A percentile compares a stretch with the other conserved stretches of the same genome.
Conservation (phyloP, 2,797 vertebrate genomes). For the Etheostoma perlongum region DNA sequence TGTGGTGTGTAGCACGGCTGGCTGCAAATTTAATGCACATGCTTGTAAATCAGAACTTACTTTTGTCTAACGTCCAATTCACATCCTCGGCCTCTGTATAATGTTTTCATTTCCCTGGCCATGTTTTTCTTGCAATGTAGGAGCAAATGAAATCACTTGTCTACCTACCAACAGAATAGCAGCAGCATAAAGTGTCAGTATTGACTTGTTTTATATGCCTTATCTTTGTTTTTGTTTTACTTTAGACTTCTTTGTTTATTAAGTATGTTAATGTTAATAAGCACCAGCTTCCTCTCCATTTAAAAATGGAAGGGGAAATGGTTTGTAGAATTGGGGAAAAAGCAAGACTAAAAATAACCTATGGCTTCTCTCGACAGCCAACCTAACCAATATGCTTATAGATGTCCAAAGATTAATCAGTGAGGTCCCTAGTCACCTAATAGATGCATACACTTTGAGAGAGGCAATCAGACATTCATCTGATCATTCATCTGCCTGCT, state of each 20-base stretch:
- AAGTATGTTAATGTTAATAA: slow-evolving; percentile 61
- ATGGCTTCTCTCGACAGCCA: neutral
- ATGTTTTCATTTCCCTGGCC: slow-evolving; percentile 64
- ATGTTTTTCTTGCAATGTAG: slow-evolving; percentile 65
- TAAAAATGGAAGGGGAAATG: slow-evolving; percentile 42
- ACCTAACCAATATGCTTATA: neutral
- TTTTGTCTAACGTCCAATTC: slow-evolving; percentile 61
- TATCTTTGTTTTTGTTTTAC: slow-evolving; percentile 58
- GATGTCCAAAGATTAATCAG: slow-evolving; percentile 11
- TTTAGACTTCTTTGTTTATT: slow-evolving; percentile 52
- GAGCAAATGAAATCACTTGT: slow-evolving; percentile 73
- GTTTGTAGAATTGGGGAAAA: slow-evolving; percentile 67
- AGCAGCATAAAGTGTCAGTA: slow-evolving; percentile 46
- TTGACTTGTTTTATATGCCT: slow-evolving; percentile 16
- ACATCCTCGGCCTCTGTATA: slow-evolving; percentile 58
- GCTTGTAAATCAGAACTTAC: slow-evolving; percentile 67
- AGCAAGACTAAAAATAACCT: slow-evolving; percentile 42
- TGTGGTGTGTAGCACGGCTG: slow-evolving; percentile 53
- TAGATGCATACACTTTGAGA: neutral
- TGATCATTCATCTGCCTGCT: neutral
- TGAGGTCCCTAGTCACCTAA: slow-evolving; percentile 4
- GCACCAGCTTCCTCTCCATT: slow-evolving; percentile 38
- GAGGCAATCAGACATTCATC: neutral
- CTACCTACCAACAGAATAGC: slow-evolving; percentile 60
- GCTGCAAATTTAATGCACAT: slow-evolving; percentile 71